Conservation (phyloP, 2,888 invertebrate genomes). For the Hoplodrina blanda region DNA sequence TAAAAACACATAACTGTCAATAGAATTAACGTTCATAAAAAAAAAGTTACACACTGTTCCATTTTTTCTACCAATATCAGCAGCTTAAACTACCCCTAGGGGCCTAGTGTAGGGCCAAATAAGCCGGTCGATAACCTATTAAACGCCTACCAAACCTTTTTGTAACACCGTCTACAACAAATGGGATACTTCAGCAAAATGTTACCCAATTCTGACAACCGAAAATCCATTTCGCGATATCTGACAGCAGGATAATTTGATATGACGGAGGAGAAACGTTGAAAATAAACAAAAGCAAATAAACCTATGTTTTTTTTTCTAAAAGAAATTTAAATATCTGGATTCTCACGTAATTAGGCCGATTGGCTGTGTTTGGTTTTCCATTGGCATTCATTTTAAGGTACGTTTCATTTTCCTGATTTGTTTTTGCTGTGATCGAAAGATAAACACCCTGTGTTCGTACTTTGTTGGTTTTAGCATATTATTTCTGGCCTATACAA, state of each 20-base stretch:
- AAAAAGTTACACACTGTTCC: conserved; percentile 20
- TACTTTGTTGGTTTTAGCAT: conserved; percentile 18
- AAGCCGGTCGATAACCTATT: conserved; percentile 65
- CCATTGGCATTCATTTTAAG: conserved; percentile 36
- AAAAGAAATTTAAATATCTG: conserved; percentile 50
- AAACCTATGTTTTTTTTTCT: conserved; percentile 29
- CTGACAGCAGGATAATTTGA: conserved; percentile 79
- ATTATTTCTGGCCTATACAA: conserved; percentile 10
- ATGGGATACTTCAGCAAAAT: conserved; percentile 62
- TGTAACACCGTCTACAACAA: conserved; percentile 57
- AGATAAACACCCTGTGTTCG: conserved; percentile 10
- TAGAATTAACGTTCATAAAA: conserved; percentile 23
- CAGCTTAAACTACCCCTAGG: conserved; percentile 37
- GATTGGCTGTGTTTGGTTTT: conserved; percentile 44
- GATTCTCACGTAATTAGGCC: conserved; percentile 51
- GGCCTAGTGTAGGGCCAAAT: conserved; percentile 49
- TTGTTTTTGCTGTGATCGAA: conserved; percentile 48
- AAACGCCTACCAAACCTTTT: conserved; percentile 62
- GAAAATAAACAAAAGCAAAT: conserved; percentile 61
- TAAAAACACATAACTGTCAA: conserved; percentile 20
- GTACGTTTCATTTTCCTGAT: conserved; percentile 20
- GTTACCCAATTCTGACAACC: conserved; percentile 68
- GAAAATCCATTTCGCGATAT: conserved; percentile 76
- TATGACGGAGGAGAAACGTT: conserved; percentile 68
- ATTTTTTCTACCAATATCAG: conserved; percentile 31